These are phyloP conservation scores for Numenius arquata DNA, from an alignment of 2,113 vertebrate species.

Conservation along the genomic window DNA sequence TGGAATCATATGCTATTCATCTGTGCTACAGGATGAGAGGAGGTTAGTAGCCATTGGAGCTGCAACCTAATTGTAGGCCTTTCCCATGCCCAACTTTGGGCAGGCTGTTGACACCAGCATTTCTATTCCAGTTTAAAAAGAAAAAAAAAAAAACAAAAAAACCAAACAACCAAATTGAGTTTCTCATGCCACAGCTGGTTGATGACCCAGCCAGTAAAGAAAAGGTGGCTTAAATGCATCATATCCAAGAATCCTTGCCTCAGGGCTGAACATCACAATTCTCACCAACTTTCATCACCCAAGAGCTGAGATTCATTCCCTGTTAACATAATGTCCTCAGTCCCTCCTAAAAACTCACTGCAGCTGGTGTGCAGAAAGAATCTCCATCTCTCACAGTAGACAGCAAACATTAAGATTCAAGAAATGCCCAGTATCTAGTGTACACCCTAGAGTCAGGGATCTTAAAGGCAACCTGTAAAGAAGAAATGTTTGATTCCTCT, in stretches of 20 bases:
- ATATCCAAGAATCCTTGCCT: slow-evolving; percentile 8
- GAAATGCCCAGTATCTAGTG: slow-evolving; percentile 22
- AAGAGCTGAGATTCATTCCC: slow-evolving; percentile 48
- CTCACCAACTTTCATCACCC: not conserved
- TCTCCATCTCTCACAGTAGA: slow-evolving; percentile 17
- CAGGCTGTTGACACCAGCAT: slow-evolving; percentile 64
- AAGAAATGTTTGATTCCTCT: slow-evolving; percentile 20
- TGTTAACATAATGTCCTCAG: not conserved
- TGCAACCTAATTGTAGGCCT: slow-evolving; percentile 31
- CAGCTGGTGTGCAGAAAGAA: slow-evolving; percentile 36
- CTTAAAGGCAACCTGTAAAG: slow-evolving; percentile 65
- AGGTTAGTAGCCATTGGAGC: slow-evolving; percentile 23
- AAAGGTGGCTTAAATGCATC: slow-evolving; percentile 30
- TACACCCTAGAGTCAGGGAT: slow-evolving; percentile 61
- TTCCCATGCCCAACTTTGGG: slow-evolving; percentile 45
- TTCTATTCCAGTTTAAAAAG: slow-evolving; percentile 51
- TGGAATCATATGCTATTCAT: slow-evolving; percentile 33
- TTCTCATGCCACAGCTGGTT: slow-evolving; percentile 20
- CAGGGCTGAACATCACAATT: slow-evolving; percentile 30
- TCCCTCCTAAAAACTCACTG: not conserved
- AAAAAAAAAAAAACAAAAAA: not conserved
- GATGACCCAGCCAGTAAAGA: slow-evolving; percentile 6
- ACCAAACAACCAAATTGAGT: not conserved
- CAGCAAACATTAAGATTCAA: slow-evolving; percentile 5
- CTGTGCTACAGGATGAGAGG: slow-evolving; percentile 31